phyloP scores from a whole-genome alignment of 2,113 vertebrate species.

The Sylvietta virens region DNA sequence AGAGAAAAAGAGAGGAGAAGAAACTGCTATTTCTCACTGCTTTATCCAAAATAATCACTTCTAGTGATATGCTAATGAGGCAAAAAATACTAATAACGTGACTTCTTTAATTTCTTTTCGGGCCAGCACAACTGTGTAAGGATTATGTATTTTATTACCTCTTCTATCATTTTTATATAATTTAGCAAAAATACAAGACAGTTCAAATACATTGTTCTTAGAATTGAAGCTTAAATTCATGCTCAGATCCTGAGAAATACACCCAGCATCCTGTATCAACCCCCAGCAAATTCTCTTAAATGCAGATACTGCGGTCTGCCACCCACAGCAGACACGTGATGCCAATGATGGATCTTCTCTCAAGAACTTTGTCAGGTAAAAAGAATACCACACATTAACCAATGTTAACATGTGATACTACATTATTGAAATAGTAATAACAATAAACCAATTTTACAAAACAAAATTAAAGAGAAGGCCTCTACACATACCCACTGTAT shows the following conservation, averaged over 20 bases:
- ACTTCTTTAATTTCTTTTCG: not conserved
- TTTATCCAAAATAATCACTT: not conserved
- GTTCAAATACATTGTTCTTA: not conserved
- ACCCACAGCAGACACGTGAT: accelerated
- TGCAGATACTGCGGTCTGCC: not conserved
- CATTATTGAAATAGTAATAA: not conserved
- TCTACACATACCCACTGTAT: not conserved
- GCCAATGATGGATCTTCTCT: not conserved
- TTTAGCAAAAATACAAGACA: not conserved
- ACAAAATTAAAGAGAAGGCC: not conserved
- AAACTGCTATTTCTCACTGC: not conserved
- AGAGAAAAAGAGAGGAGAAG: accelerated
- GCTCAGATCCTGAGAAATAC: not conserved
- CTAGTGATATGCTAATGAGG: not conserved
- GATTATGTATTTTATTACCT: not conserved
- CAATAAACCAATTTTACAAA: not conserved
- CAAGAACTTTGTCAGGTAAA: not conserved
- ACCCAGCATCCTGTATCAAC: not conserved
- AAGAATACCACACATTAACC: not conserved
- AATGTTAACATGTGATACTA: accelerated
- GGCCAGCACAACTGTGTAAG: not conserved
- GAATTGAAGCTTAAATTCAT: not conserved
- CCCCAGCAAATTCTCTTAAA: not conserved
- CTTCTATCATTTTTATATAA: not conserved
- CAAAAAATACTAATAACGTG: not conserved